phyloP scores from a whole-genome alignment of 2,113 vertebrate genomes.

The Mastomys natalensis region DNA sequence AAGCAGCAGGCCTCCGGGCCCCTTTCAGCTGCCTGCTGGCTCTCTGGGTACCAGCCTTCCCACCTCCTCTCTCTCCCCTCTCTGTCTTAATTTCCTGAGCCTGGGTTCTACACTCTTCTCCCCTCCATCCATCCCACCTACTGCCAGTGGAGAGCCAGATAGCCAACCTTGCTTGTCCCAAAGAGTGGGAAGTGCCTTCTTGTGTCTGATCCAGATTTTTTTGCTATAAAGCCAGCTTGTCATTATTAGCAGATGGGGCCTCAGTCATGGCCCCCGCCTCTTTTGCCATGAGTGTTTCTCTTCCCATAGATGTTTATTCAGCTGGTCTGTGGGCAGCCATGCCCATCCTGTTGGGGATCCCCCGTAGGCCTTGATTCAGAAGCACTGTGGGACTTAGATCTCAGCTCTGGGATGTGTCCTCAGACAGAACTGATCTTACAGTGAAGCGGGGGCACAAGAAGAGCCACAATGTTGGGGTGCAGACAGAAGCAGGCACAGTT shows the following conservation, averaged over 20 bases:
- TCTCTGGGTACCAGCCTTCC: not conserved
- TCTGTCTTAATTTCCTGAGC: not conserved
- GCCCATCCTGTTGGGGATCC: not conserved
- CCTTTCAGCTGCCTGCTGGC: not conserved
- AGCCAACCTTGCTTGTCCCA: not conserved
- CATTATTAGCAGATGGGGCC: not conserved
- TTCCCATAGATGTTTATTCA: not conserved
- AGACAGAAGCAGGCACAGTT: not conserved
- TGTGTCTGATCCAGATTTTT: not conserved
- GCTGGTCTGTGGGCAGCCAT: not conserved
- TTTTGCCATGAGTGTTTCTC: not conserved
- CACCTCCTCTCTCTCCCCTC: rapidly evolving
- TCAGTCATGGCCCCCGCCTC: not conserved
- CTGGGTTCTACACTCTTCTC: not conserved
- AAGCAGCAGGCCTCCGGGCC: not conserved
- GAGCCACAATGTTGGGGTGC: not conserved
- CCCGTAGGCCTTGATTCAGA: not conserved
- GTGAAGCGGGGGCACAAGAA: no score
- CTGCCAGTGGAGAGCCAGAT: not conserved
- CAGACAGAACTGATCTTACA: not conserved
- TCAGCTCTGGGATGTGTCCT: not conserved
- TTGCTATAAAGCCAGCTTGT: not conserved
- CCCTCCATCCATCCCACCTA: no score
- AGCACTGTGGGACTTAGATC: not conserved
- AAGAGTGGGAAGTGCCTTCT: not conserved